These are phyloP conservation scores for Takifugu rubripes DNA, from an alignment of 2,797 vertebrate genomes.

Conservation along the genomic window DNA sequence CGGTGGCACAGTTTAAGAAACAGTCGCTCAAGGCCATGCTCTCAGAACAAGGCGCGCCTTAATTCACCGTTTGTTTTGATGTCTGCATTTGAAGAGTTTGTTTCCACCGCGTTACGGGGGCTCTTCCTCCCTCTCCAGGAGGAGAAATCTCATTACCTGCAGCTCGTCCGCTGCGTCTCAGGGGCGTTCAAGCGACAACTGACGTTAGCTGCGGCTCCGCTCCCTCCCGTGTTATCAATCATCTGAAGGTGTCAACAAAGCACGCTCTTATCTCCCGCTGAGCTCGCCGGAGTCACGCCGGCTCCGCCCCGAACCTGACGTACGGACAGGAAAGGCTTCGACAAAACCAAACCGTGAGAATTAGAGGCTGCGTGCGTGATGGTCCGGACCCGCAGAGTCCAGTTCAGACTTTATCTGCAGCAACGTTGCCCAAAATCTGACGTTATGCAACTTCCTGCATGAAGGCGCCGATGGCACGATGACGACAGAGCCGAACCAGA, in stretches of 20 bases:
- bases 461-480: neutral
- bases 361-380: too few relatives aligned
- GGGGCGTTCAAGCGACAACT: slow-evolving; percentile 31
- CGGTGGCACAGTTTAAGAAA: slow-evolving; percentile 69
- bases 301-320: too few relatives aligned
- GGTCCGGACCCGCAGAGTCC: too few relatives aligned
- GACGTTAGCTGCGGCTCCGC: slow-evolving; percentile 12
- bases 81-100: slow-evolving; percentile 59
- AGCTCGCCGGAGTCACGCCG: too few relatives aligned
- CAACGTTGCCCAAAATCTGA: neutral
- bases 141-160: slow-evolving; percentile 62
- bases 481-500: too few relatives aligned
- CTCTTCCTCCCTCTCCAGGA: slow-evolving; percentile 18
- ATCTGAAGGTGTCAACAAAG: slow-evolving; percentile 23
- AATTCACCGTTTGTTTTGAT: slow-evolving; percentile 70
- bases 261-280: neutral
- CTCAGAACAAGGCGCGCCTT: slow-evolving; percentile 60
- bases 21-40: slow-evolving; percentile 70
- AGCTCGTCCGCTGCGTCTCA: slow-evolving; percentile 46
- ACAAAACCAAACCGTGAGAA: too few relatives aligned
- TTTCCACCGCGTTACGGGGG: slow-evolving; percentile 51
- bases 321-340: too few relatives aligned
- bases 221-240: slow-evolving; percentile 32
- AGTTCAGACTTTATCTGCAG: neutral
- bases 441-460: slow-evolving; percentile 40